Conservation (phyloP, 2,888 invertebrate species). For the Phlogophora meticulosa region DNA sequence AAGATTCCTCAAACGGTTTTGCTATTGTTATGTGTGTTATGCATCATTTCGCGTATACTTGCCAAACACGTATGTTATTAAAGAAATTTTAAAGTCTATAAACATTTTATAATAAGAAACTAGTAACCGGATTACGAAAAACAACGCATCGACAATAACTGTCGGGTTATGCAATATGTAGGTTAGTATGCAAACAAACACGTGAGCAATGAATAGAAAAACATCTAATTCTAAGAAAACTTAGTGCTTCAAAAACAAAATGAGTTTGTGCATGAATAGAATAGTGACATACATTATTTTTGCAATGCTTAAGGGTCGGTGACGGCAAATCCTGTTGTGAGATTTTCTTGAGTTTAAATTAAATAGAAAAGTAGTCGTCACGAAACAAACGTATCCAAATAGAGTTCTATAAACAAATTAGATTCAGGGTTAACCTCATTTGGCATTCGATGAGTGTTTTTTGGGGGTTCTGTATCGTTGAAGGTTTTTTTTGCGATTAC, state of each 20-base stretch:
- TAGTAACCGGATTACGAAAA: constrained; percentile 48
- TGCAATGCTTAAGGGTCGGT: constrained; percentile 33
- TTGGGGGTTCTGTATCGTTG: too few species aligned
- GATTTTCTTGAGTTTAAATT: too few species aligned
- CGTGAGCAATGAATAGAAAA: constrained; percentile 46
- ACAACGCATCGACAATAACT: constrained; percentile 45
- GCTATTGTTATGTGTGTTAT: constrained; percentile 39
- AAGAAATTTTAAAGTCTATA: constrained; percentile 26
- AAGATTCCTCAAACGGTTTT: constrained; percentile 39
- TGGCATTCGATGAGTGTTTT: too few species aligned
- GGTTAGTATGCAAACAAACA: constrained; percentile 53
- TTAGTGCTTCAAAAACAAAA: constrained; percentile 44
- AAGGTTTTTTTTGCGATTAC: too few species aligned
- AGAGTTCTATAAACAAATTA: too few species aligned
- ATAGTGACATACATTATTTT: constrained; percentile 54
- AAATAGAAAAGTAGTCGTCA: too few species aligned
- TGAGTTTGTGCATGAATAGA: constrained; percentile 38
- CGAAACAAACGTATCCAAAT: too few species aligned
- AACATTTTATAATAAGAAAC: constrained; percentile 26
- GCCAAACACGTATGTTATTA: constrained; percentile 27
- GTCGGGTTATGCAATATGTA: constrained; percentile 34
- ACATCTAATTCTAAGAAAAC: constrained; percentile 47
- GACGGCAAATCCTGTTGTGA: too few species aligned
- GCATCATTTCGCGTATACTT: constrained; percentile 33
- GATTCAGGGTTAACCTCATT: too few species aligned